Evolutionary conservation across 2,113 vertebrate genomes (phyloP).

Genomic region (Aleadryas rufinucha): DNA sequence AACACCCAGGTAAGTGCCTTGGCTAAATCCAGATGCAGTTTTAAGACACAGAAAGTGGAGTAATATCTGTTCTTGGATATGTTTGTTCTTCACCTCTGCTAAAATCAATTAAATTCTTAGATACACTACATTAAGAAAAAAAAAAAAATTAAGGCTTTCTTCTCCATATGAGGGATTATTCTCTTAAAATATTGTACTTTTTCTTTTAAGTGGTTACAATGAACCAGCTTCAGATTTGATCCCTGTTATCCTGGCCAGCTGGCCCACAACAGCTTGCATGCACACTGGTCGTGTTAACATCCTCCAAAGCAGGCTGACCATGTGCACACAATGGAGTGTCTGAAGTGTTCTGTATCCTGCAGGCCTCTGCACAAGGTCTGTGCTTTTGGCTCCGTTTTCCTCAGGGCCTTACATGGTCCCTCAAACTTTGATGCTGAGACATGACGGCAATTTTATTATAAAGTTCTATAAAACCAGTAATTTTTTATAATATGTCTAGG

Average conservation of each 20-base stretch:
- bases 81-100: not conserved
- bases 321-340: accelerated
- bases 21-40: not conserved
- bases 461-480: not conserved
- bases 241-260: not conserved
- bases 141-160: not conserved
- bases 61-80: not conserved
- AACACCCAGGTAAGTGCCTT: constrained; percentile 90
- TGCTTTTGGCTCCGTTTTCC: not conserved
- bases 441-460: accelerated
- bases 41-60: not conserved
- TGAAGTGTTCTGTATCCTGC: not conserved
- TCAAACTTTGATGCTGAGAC: not conserved
- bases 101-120: not conserved
- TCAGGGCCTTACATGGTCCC: not conserved
- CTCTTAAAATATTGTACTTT: not conserved
- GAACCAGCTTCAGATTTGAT: not conserved
- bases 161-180: not conserved
- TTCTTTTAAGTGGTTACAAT: not conserved
- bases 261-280: not conserved
- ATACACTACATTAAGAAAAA: not conserved
- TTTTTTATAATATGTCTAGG: not conserved
- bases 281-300: accelerated
- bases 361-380: not conserved
- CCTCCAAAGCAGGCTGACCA: not conserved